phyloP scores from a whole-genome alignment of 2,888 invertebrate genomes.

The Rhorus exstirpatorius region DNA sequence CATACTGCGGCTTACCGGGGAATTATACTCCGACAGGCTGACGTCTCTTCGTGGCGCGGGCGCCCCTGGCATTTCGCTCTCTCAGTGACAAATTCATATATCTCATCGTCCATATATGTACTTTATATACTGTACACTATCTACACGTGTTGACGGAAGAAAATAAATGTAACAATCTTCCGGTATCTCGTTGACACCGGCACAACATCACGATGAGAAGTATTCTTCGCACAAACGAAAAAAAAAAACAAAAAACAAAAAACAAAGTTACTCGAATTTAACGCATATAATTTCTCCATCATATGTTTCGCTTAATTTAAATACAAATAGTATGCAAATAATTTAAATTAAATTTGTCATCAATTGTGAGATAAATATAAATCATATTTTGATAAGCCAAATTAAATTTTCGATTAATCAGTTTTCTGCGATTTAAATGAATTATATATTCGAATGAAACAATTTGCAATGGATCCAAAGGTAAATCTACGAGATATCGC shows the following conservation, averaged over 20 bases:
- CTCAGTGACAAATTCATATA: constrained; percentile 72
- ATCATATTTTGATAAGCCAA: constrained; percentile 11
- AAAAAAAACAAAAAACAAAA: background rate
- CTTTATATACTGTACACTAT: constrained; percentile 22
- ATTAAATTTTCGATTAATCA: constrained; percentile 1
- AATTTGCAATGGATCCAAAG: too few relatives aligned
- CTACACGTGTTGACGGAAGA: constrained; percentile 60
- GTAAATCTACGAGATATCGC: background rate
- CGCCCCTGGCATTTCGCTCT: constrained; percentile 59
- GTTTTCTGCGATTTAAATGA: constrained; percentile 7
- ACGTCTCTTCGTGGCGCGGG: constrained; percentile 63
- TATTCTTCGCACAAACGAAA: background rate
- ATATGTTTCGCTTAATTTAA: constrained; percentile 23
- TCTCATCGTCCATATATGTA: constrained; percentile 36
- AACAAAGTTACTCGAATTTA: background rate
- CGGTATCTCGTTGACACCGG: constrained; percentile 44
- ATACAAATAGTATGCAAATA: constrained; percentile 41
- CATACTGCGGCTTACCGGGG: constrained; percentile 70
- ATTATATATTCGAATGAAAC: too few relatives aligned
- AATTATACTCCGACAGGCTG: constrained; percentile 69
- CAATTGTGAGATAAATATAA: background rate
- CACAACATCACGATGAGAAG: constrained; percentile 20
- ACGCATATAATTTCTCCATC: constrained; percentile 7
- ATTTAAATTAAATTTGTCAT: constrained; percentile 8
- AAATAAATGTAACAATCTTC: constrained; percentile 65